Conservation (phyloP, 2,888 invertebrate species). For the Noctua pronuba region DNA sequence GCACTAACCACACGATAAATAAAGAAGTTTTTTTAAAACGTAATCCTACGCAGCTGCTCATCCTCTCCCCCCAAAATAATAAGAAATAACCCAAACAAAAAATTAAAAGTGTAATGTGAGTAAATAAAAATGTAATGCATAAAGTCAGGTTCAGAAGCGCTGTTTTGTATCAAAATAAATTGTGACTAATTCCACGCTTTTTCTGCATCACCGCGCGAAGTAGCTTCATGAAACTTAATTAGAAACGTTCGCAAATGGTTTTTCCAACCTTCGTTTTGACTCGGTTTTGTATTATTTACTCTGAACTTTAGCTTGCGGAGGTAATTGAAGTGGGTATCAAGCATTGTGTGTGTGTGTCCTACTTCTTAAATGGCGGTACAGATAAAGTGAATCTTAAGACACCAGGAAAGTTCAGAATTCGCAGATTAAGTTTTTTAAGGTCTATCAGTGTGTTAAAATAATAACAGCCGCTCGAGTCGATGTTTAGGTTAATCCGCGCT, state of each 20-base stretch:
- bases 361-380: background rate
- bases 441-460: background rate
- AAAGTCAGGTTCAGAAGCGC: background rate
- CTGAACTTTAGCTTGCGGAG: slow-evolving; percentile 13
- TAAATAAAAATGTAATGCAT: background rate
- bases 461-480: no score
- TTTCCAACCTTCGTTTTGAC: slow-evolving; percentile 22
- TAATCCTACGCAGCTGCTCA: background rate
- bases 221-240: slow-evolving; percentile 50
- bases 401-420: background rate
- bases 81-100: background rate
- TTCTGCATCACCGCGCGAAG: slow-evolving; percentile 26
- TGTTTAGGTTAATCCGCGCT: no score
- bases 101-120: background rate
- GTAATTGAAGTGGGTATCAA: slow-evolving; percentile 11
- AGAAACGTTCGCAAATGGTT: slow-evolving; percentile 28
- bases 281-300: slow-evolving; percentile 27
- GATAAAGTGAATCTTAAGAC: background rate
- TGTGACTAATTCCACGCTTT: slow-evolving; percentile 28
- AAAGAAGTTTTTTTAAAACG: background rate
- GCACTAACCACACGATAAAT: background rate
- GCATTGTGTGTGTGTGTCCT: background rate
- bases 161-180: slow-evolving; percentile 31
- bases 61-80: background rate
- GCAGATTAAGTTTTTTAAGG: background rate